phyloP scores from a whole-genome alignment of 1,140 invertebrate genomes.

The Calycopis cecrops region DNA sequence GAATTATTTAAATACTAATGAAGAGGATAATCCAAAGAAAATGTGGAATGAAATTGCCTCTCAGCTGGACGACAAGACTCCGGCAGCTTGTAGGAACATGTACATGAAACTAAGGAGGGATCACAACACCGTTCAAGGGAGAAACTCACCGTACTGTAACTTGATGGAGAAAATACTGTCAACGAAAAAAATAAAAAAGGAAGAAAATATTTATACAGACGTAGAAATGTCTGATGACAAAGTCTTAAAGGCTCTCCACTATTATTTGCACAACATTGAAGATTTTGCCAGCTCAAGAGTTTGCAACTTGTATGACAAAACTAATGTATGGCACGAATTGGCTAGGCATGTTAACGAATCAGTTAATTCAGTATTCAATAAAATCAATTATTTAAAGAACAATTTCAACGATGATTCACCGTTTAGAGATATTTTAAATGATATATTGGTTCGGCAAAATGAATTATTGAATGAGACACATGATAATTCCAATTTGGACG shows the following conservation, averaged over 20 bases:
- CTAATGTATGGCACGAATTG: constrained; percentile 55
- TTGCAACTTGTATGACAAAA: constrained; percentile 39
- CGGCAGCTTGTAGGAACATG: constrained; percentile 52
- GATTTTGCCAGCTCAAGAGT: constrained; percentile 50
- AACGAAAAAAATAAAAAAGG: constrained; percentile 39
- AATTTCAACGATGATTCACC: constrained; percentile 34
- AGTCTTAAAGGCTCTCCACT: constrained; percentile 44
- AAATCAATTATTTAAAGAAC: constrained; percentile 58
- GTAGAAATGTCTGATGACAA: constrained; percentile 41
- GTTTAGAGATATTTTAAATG: constrained; percentile 45
- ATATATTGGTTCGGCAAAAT: constrained; percentile 48
- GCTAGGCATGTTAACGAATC: constrained; percentile 45
- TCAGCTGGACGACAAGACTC: constrained; percentile 42
- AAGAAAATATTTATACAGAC: constrained; percentile 40
- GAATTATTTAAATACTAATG: constrained; percentile 45
- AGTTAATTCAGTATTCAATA: constrained; percentile 45
- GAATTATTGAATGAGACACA: constrained; percentile 34
- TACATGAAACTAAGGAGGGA: constrained; percentile 44
- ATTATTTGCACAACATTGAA: constrained; percentile 54
- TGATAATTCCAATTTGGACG: constrained; percentile 27
- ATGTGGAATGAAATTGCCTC: constrained; percentile 59
- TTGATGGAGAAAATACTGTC: constrained; percentile 45
- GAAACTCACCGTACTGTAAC: constrained; percentile 34
- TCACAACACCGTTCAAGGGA: constrained; percentile 33
- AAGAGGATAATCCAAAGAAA: constrained; percentile 43